Evolutionary conservation across 2,797 vertebrate genomes (phyloP).

Genomic region (Phrynocephalus forsythii): DNA sequence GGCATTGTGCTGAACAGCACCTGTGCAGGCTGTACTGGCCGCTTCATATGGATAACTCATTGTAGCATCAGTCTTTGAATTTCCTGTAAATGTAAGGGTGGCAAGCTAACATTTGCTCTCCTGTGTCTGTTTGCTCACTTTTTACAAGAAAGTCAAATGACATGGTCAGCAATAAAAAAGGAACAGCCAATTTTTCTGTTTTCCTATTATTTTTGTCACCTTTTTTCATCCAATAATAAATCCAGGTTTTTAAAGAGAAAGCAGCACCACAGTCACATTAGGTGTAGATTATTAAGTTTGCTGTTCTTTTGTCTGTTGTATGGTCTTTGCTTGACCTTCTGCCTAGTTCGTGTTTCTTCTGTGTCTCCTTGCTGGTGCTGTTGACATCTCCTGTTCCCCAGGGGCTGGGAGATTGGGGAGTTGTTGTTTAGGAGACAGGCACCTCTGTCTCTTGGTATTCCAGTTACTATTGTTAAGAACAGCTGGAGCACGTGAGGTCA

Average conservation of each 20-base stretch:
- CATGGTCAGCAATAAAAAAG: no score
- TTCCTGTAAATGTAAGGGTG: slow-evolving; percentile 21
- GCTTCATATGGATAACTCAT: no score
- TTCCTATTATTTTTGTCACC: neutral
- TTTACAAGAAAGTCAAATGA: neutral
- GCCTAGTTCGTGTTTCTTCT: neutral
- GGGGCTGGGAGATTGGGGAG: neutral
- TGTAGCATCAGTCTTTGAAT: neutral
- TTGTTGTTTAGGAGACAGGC: no score
- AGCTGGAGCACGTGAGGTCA: neutral
- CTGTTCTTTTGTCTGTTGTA: neutral
- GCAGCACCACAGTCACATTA: neutral
- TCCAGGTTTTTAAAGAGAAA: neutral
- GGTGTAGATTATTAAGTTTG: neutral
- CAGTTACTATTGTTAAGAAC: neutral
- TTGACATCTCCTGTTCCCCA: neutral
- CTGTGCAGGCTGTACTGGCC: no score
- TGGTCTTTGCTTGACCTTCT: neutral
- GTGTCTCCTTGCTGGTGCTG: neutral
- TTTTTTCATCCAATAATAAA: neutral
- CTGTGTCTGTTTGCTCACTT: neutral
- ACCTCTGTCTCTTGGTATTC: neutral
- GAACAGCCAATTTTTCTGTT: neutral
- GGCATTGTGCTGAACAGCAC: no score
- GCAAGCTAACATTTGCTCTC: neutral